phyloP scores from a whole-genome alignment of 2,113 vertebrate genomes.

The Dipodomys spectabilis region DNA sequence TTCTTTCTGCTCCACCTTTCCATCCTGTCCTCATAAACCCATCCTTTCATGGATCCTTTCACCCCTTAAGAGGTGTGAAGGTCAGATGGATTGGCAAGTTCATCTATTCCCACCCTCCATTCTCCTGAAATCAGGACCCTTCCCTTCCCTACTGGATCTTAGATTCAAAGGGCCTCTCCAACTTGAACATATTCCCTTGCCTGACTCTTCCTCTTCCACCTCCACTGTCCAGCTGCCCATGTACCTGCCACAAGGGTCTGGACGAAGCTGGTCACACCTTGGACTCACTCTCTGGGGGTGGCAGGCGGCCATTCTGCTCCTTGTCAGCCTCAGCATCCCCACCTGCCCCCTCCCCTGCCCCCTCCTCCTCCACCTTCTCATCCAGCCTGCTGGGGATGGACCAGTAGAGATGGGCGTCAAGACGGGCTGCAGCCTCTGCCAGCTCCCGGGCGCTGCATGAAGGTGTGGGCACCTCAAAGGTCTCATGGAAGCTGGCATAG shows the following conservation, averaged over 20 bases:
- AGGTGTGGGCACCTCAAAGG: constrained; percentile 95
- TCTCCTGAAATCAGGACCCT: not conserved
- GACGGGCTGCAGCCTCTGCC: constrained; percentile 90
- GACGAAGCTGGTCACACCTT: constrained; percentile 86
- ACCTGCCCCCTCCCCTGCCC: constrained; percentile 85
- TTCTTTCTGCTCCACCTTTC: not conserved
- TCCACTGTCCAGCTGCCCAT: not conserved
- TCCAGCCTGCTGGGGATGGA: constrained; percentile 96
- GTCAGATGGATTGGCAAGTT: constrained; percentile 32
- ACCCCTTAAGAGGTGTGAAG: constrained; percentile 43
- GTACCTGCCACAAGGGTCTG: constrained; percentile 29
- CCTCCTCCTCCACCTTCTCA: constrained; percentile 90
- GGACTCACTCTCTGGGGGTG: constrained; percentile 89
- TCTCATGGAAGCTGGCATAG: constrained; percentile 95
- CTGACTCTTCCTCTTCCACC: not conserved
- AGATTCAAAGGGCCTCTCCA: not conserved
- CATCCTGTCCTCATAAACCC: not conserved
- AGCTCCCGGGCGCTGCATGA: constrained; percentile 93
- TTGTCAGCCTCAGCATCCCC: constrained; percentile 63
- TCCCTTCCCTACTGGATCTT: not conserved
- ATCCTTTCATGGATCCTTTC: not conserved
- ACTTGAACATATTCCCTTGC: not conserved
- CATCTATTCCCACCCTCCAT: not conserved
- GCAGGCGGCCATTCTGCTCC: constrained; percentile 89
- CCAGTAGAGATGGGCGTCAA: constrained; percentile 96